Evolutionary conservation across 2,113 vertebrate species (phyloP).

Genomic region (Chrysemys picta): DNA sequence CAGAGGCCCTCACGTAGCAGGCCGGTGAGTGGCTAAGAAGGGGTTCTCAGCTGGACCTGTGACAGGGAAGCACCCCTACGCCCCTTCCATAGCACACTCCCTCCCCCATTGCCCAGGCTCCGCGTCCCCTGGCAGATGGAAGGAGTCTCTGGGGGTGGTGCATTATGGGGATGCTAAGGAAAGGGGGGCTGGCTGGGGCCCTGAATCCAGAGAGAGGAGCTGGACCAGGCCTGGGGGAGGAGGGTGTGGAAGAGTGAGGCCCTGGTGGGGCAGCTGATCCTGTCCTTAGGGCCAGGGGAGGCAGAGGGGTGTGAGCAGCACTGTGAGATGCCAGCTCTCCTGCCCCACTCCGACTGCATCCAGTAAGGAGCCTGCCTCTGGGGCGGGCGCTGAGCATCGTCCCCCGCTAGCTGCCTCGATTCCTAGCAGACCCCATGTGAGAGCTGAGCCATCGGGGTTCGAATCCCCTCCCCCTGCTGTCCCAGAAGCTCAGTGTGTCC

Average conservation of each 20-base stretch:
- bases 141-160: not conserved
- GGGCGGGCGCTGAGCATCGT: not conserved
- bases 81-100: not conserved
- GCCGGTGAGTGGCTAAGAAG: not conserved
- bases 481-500: not conserved
- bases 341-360: not conserved
- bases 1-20: not conserved
- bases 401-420: not conserved
- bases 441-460: not conserved
- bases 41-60: too few relatives aligned
- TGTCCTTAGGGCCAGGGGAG: not conserved
- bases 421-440: not conserved
- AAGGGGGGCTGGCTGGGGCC: not conserved
- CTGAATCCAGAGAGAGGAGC: not conserved
- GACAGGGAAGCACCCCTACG: too few relatives aligned
- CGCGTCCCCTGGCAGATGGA: not conserved
- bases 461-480: not conserved
- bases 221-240: not conserved
- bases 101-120: not conserved
- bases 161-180: not conserved
- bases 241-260: not conserved
- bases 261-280: not conserved
- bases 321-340: not conserved
- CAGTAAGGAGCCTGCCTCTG: not conserved
- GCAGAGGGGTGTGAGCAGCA: not conserved